Percentiles rank a stretch among this genome's conserved stretches.
Conservation (phyloP, 2,797 vertebrate species). For the Lophius americanus region DNA sequence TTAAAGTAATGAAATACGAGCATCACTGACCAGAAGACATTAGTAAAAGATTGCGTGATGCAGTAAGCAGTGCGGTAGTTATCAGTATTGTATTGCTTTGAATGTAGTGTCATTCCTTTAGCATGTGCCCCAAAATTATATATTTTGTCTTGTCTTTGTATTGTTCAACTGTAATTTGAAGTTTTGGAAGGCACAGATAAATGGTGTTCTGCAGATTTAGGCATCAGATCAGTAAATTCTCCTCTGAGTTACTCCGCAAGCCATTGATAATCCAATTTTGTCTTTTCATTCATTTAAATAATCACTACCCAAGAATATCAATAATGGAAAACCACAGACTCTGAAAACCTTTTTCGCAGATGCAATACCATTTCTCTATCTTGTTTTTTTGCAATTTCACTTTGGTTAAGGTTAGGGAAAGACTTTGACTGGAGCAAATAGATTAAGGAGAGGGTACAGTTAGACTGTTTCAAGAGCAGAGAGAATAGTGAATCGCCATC, state of each 20-base stretch:
- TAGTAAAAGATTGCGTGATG: not conserved
- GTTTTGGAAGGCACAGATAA: not conserved
- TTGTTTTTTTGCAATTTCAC: not conserved
- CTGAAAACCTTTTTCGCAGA: not conserved
- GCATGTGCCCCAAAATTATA: not conserved
- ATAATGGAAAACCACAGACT: not conserved
- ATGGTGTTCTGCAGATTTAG: not conserved
- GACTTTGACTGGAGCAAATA: not conserved
- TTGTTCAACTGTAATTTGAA: too few relatives aligned
- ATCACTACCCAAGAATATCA: not conserved
- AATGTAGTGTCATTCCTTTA: not conserved
- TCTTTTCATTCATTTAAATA: not conserved
- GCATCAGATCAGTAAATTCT: not conserved
- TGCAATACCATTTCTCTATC: not conserved
- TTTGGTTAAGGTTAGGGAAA: not conserved
- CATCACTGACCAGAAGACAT: not conserved
- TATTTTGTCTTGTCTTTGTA: not conserved
- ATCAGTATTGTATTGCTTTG: too few relatives aligned
- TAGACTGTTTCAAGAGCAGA: not conserved
- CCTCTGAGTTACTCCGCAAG: too few relatives aligned
- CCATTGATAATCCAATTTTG: not conserved
- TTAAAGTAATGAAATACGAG: conserved; percentile 7
- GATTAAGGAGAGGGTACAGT: not conserved
- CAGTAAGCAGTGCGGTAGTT: not conserved
- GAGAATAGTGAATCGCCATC: not conserved